Percentiles rank a stretch among this genome's conserved stretches.
Conservation (phyloP, 2,888 invertebrate genomes). For the Anorthoa munda region DNA sequence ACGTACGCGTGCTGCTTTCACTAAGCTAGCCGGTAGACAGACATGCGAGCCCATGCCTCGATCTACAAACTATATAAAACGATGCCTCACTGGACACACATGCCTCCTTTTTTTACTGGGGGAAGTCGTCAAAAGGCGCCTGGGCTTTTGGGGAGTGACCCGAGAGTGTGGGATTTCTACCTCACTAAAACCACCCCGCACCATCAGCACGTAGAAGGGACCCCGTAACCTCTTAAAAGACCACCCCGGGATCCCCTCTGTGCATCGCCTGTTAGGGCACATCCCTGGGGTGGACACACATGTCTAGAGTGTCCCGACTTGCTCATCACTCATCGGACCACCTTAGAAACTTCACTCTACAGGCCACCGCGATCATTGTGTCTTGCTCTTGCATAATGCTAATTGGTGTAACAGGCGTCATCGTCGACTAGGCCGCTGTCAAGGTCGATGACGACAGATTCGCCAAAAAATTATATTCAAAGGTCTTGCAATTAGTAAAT, state of each 20-base stretch:
- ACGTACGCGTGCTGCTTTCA: conserved; percentile 24
- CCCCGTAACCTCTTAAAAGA: too few species aligned
- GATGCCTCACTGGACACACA: background rate
- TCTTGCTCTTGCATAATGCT: background rate
- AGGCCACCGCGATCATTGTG: background rate
- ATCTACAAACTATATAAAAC: background rate
- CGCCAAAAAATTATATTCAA: background rate
- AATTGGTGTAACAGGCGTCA: background rate
- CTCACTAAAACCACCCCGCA: too few species aligned
- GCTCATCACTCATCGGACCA: background rate
- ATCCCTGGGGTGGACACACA: too few species aligned
- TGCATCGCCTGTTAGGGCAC: too few species aligned
- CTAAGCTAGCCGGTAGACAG: background rate
- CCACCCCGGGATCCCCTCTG: too few species aligned
- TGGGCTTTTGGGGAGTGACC: too few species aligned
- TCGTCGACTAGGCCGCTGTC: conserved; percentile 5
- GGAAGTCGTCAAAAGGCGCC: too few species aligned
- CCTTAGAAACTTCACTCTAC: background rate
- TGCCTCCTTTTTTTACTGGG: too few species aligned
- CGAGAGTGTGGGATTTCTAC: too few species aligned
- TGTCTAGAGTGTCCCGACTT: background rate
- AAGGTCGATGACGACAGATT: conserved; percentile 15
- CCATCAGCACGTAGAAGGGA: too few species aligned
- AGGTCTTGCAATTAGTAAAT: conserved; percentile 1
- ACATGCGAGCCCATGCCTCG: conserved; percentile 1